A percentile compares a stretch with the other conserved stretches of the same genome.
Evolutionary conservation across 1,140 invertebrate genomes (phyloP).

Genomic region (Potamilus streckersoni): DNA sequence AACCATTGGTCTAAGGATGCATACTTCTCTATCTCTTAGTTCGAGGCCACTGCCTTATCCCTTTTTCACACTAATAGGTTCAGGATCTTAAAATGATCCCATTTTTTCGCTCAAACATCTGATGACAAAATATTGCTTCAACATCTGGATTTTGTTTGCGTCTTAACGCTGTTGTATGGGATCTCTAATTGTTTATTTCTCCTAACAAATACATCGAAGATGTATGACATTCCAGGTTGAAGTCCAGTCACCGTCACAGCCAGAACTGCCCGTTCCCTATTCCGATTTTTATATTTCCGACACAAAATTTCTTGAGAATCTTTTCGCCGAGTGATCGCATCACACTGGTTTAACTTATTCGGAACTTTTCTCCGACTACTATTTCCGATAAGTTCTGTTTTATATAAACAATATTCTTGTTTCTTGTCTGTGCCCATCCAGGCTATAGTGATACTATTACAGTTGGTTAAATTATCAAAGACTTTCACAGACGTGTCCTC

Average conservation of each 20-base stretch:
- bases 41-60: no score
- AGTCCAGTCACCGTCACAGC: conserved; percentile 54
- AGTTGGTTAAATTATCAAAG: conserved; percentile 48
- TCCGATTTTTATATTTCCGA: conserved; percentile 44
- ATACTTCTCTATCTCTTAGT: no score
- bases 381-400: conserved; percentile 31
- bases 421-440: conserved; percentile 57
- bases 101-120: no score
- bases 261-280: conserved; percentile 40
- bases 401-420: conserved; percentile 63
- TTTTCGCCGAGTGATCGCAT: conserved; percentile 17
- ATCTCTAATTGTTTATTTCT: conserved; percentile 52
- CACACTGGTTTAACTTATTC: conserved; percentile 22
- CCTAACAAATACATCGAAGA: conserved; percentile 61
- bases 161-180: conserved; percentile 50
- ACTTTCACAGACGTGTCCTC: conserved; percentile 51
- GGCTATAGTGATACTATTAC: conserved; percentile 54
- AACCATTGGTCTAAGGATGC: no score
- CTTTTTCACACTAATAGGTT: no score
- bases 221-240: conserved; percentile 49
- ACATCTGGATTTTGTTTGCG: conserved; percentile 42
- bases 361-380: conserved; percentile 9
- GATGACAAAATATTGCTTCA: background rate
- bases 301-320: conserved; percentile 49
- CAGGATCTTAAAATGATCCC: no score